phyloP scores from a whole-genome alignment of 1,140 invertebrate species.

The Drosophila triauraria region DNA sequence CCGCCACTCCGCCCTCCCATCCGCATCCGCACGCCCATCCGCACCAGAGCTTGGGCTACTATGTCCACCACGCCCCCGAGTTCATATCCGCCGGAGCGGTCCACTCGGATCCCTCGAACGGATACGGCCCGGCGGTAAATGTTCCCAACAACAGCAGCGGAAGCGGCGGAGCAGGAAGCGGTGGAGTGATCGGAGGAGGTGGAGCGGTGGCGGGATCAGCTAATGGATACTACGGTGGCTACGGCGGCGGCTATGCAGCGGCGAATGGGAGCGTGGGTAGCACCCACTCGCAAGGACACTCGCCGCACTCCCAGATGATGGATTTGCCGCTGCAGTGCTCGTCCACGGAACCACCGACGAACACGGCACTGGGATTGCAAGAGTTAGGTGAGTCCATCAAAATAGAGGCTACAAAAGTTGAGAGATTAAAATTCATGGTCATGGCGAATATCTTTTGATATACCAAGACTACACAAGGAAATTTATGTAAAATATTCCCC shows the following conservation, averaged over 20 bases:
- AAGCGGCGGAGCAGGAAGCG: constrained; percentile 21
- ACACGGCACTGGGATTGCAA: constrained; percentile 82
- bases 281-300: constrained; percentile 79
- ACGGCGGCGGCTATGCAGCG: constrained; percentile 73
- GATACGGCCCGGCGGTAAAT: constrained; percentile 74
- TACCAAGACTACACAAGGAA: no score
- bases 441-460: no score
- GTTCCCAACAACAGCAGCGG: constrained; percentile 55
- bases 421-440: not conserved
- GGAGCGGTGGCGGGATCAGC: constrained; percentile 12
- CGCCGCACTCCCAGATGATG: constrained; percentile 83
- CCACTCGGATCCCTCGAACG: constrained; percentile 57
- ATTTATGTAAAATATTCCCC: no score
- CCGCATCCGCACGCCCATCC: constrained; percentile 74
- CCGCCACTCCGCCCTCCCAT: constrained; percentile 81
- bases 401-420: no score
- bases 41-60: constrained; percentile 78
- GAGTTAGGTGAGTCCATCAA: constrained; percentile 71
- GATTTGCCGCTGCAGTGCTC: constrained; percentile 84
- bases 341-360: constrained; percentile 82
- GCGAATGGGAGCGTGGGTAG: constrained; percentile 82
- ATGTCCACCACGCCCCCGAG: constrained; percentile 78
- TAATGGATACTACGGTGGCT: constrained; percentile 81
- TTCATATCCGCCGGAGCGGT: constrained; percentile 75
- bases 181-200: constrained; percentile 12